Evolutionary conservation across 2,113 vertebrate species (phyloP).

Genomic region (Carassius auratus): DNA sequence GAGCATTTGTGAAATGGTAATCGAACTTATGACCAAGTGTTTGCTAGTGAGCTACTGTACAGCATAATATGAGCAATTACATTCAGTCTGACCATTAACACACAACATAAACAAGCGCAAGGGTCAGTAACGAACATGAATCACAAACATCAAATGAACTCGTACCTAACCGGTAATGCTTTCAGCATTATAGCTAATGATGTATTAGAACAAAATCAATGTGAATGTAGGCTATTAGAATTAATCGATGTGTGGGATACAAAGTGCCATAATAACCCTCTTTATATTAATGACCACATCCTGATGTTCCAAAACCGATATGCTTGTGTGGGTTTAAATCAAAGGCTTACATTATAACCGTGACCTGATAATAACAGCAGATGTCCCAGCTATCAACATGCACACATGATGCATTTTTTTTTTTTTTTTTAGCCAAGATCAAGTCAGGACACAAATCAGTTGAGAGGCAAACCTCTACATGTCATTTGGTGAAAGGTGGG

Average conservation of each 20-base stretch:
- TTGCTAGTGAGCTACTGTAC: neutral
- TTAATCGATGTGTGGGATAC: constrained; percentile 11
- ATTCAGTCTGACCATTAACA: neutral
- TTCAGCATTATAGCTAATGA: constrained; percentile 3
- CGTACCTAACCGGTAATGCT: neutral
- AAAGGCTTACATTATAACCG: neutral
- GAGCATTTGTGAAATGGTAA: neutral
- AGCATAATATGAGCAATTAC: neutral
- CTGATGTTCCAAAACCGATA: constrained; percentile 14
- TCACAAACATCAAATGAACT: constrained; percentile 22
- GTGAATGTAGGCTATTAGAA: constrained; percentile 14
- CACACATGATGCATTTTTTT: neutral
- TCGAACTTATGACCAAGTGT: neutral
- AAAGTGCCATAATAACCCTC: constrained; percentile 17
- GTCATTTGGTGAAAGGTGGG: constrained; percentile 4
- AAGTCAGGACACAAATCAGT: neutral
- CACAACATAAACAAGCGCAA: constrained; percentile 19
- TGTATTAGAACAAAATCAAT: constrained; percentile 27
- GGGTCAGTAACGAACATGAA: neutral
- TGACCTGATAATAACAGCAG: neutral
- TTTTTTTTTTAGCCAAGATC: neutral
- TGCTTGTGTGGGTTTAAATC: constrained; percentile 13
- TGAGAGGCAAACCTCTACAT: neutral
- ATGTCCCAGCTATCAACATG: neutral
- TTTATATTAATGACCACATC: constrained; percentile 4